Conservation (phyloP, 2,888 invertebrate genomes). For the Folsomia manolachei region DNA sequence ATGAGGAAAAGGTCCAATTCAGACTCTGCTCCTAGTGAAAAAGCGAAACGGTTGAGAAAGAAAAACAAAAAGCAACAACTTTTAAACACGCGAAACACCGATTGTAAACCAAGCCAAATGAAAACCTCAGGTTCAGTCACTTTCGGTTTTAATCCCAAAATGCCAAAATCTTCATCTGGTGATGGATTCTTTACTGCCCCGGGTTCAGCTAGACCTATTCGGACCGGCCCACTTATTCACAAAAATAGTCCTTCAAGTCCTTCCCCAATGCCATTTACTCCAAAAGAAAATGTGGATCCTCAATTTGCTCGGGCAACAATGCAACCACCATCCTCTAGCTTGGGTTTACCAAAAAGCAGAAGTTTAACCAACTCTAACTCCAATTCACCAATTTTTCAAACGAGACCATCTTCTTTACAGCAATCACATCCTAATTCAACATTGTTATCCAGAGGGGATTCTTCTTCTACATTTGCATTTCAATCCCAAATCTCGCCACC, state of each 20-base stretch:
- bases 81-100: slow-evolving; percentile 16
- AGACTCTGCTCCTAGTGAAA: slow-evolving; percentile 23
- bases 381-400: not conserved
- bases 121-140: not conserved
- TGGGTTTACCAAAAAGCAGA: not conserved
- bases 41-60: slow-evolving; percentile 35
- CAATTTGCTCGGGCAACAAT: not conserved
- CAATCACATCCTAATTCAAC: not conserved
- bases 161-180: slow-evolving; percentile 23
- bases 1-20: slow-evolving; percentile 37
- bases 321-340: not conserved
- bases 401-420: not conserved
- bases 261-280: not conserved
- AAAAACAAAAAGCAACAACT: slow-evolving; percentile 40
- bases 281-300: slow-evolving; percentile 34
- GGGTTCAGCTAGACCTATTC: no score
- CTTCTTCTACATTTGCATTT: slow-evolving; percentile 31
- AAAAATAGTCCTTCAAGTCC: no score
- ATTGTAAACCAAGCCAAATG: not conserved
- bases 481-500: slow-evolving; percentile 22
- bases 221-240: no score
- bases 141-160: slow-evolving; percentile 9
- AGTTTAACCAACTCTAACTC: not conserved
- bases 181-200: not conserved
- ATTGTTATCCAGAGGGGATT: slow-evolving; percentile 23